Evolutionary conservation across 2,113 vertebrate genomes (phyloP).

Genomic region (Crypturellus undulatus): DNA sequence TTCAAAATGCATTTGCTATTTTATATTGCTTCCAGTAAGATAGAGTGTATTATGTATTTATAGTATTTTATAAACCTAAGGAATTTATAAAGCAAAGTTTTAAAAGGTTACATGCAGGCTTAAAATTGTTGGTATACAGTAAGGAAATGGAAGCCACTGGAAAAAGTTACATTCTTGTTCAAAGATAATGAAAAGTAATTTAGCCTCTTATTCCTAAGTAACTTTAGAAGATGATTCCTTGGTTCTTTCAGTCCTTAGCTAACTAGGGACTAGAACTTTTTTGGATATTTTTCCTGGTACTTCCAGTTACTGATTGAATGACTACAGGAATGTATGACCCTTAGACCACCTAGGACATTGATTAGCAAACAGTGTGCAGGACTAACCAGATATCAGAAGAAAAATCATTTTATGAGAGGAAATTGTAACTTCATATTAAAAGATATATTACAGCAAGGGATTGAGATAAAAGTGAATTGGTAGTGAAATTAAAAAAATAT

Average conservation of each 20-base stretch:
- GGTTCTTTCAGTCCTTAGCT: not conserved
- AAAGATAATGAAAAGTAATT: not conserved
- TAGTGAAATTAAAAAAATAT: not conserved
- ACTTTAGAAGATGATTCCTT: not conserved
- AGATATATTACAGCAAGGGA: not conserved
- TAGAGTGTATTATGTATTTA: not conserved
- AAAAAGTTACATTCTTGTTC: not conserved
- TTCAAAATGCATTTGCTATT: not conserved
- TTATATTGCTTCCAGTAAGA: not conserved
- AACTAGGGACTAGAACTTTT: not conserved
- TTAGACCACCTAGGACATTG: not conserved
- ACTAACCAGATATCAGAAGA: not conserved
- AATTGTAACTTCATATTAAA: not conserved
- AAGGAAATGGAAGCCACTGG: not conserved
- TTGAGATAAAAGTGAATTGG: not conserved
- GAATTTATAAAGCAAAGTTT: not conserved
- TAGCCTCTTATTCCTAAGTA: not conserved
- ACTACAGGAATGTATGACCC: not conserved
- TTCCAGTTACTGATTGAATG: not conserved
- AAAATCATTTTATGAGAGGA: not conserved
- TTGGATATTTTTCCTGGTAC: not conserved
- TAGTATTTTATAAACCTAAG: not conserved
- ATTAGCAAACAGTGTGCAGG: not conserved
- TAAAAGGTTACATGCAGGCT: not conserved
- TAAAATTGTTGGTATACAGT: not conserved